Conservation (phyloP, 2,797 vertebrate species). For the Notolepis coatsorum region DNA sequence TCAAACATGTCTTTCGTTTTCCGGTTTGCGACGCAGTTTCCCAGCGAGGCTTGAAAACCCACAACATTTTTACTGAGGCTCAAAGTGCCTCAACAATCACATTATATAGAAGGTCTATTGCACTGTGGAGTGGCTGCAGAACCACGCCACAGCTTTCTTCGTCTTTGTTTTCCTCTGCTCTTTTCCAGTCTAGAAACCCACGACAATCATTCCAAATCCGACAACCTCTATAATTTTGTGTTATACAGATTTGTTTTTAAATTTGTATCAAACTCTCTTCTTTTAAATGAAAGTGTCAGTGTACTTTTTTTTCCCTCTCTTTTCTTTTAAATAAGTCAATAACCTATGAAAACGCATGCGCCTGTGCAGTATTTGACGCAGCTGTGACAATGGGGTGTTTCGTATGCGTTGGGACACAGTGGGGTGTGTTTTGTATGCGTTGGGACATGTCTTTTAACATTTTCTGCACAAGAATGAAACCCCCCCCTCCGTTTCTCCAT, state of each 20-base stretch:
- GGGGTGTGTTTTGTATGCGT: slow-evolving; percentile 24
- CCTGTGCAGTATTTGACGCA: slow-evolving; percentile 55
- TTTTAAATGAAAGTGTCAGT: slow-evolving; percentile 74
- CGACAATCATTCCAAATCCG: slow-evolving; percentile 28
- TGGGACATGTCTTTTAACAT: slow-evolving; percentile 50
- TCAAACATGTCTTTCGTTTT: slow-evolving; percentile 33
- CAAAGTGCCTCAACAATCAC: slow-evolving; percentile 60
- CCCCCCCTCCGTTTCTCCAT: slow-evolving; percentile 33
- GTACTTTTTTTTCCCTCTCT: no score
- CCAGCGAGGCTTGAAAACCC: slow-evolving; percentile 43
- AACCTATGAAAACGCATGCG: slow-evolving; percentile 49
- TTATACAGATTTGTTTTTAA: slow-evolving; percentile 39
- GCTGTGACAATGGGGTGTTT: slow-evolving; percentile 39
- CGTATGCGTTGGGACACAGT: slow-evolving; percentile 40
- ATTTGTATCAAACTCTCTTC: slow-evolving; percentile 45
- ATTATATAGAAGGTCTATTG: slow-evolving; percentile 72
- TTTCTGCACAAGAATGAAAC: slow-evolving; percentile 42
- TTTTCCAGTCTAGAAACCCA: slow-evolving; percentile 56
- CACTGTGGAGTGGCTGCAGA: slow-evolving; percentile 65
- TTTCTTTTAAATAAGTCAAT: slow-evolving; percentile 76
- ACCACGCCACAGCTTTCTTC: slow-evolving; percentile 44
- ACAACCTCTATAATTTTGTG: slow-evolving; percentile 21
- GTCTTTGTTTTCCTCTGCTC: slow-evolving; percentile 22
- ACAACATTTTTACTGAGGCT: slow-evolving; percentile 48
- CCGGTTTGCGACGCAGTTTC: slow-evolving; percentile 30